phyloP scores from a whole-genome alignment of 2,113 vertebrate genomes.

The Bufo bufo region DNA sequence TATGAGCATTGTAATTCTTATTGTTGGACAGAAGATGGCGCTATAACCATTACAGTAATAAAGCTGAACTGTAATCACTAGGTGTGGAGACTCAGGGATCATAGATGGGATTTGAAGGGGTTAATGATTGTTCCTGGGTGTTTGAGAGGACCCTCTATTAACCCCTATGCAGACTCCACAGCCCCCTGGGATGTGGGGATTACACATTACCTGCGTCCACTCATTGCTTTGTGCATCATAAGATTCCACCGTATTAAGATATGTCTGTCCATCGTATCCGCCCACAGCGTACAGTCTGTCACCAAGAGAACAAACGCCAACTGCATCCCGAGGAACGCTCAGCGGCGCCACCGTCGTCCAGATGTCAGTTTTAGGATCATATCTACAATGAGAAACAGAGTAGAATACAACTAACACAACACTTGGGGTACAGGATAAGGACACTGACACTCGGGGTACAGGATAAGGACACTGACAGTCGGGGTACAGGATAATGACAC shows the following conservation, averaged over 20 bases:
- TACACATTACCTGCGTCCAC: conserved; percentile 88
- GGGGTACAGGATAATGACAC: not conserved
- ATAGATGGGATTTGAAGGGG: not conserved
- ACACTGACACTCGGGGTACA: not conserved
- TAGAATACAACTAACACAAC: too few species aligned
- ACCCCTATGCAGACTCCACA: not conserved
- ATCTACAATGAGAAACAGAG: conserved; percentile 70
- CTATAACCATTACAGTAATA: too few species aligned
- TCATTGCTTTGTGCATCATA: conserved; percentile 94
- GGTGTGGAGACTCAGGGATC: too few species aligned
- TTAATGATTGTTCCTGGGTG: not conserved
- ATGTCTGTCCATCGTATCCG: conserved; percentile 91
- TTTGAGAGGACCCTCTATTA: not conserved
- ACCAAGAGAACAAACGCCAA: conserved; percentile 89
- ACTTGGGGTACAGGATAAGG: too few species aligned
- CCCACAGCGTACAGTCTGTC: conserved; percentile 91
- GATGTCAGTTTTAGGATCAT: conserved; percentile 91
- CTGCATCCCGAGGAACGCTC: conserved; percentile 88
- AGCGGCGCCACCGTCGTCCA: conserved; percentile 94
- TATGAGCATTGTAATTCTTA: too few species aligned
- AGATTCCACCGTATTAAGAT: conserved; percentile 91
- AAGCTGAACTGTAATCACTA: too few species aligned
- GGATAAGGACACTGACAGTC: not conserved
- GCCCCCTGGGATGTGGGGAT: not conserved
- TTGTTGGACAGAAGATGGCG: too few species aligned